Conservation (phyloP, 2,113 vertebrate species). For the Ibidorhyncha struthersii region DNA sequence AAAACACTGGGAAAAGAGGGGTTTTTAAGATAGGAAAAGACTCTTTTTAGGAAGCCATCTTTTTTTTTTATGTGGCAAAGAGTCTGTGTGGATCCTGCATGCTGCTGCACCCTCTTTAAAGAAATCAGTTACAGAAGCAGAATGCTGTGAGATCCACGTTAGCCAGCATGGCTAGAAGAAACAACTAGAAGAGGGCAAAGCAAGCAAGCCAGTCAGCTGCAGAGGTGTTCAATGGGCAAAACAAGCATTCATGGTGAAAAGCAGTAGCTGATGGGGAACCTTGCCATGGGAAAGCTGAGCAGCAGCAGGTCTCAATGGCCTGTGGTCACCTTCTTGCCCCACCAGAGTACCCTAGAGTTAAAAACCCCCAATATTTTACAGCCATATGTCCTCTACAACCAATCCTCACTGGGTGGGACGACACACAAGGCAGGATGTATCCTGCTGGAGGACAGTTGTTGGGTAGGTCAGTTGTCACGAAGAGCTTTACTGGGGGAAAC, state of each 20-base stretch:
- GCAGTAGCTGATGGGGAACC: neutral
- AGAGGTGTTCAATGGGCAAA: neutral
- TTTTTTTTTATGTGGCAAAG: slow-evolving; percentile 32
- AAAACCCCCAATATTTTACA: neutral
- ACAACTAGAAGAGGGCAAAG: neutral
- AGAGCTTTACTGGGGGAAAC: neutral
- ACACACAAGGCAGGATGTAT: neutral
- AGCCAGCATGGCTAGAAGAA: neutral
- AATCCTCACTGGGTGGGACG: neutral
- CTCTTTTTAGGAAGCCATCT: neutral
- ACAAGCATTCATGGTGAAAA: neutral
- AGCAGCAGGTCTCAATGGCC: neutral
- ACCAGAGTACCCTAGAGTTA: neutral
- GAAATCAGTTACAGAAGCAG: neutral
- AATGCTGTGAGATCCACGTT: neutral
- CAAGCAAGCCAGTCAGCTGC: neutral
- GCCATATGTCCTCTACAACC: neutral
- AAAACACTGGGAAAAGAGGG: neutral
- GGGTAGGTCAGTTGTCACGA: neutral
- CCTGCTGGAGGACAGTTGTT: fast-evolving
- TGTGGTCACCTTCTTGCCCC: neutral
- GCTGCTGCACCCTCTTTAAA: neutral
- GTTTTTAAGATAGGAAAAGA: neutral
- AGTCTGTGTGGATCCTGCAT: neutral
- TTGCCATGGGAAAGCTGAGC: neutral